Percentiles rank a stretch among this genome's conserved stretches.
These are phyloP conservation scores for Euglossa dilemma DNA, from an alignment of 1,140 invertebrate species.

Conservation along the genomic window DNA sequence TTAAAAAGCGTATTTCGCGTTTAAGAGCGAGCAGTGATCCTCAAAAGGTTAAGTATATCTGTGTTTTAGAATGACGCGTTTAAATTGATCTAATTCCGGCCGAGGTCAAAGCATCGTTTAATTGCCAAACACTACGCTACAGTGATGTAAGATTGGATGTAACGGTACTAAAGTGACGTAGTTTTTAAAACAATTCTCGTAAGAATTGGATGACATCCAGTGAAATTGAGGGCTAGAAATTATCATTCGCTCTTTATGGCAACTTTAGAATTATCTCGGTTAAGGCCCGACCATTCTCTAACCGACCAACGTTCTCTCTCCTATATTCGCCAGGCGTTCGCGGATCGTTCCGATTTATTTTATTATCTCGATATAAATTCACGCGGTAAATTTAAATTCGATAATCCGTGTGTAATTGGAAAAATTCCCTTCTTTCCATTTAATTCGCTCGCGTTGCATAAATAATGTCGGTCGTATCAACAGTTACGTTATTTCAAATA, in stretches of 20 bases:
- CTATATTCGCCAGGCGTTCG: background rate
- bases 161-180: constrained; percentile 23
- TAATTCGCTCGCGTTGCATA: background rate
- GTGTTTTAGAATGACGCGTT: constrained; percentile 39
- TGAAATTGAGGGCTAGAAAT: background rate
- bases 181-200: constrained; percentile 4
- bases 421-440: background rate
- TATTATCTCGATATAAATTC: background rate
- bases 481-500: constrained; percentile 42
- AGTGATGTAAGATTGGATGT: constrained; percentile 44
- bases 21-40: background rate
- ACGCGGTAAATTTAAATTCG: background rate
- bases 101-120: constrained; percentile 59
- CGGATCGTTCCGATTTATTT: background rate
- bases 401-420: background rate
- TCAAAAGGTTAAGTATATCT: constrained; percentile 18
- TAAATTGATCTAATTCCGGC: constrained; percentile 55
- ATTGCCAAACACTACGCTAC: constrained; percentile 48
- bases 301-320: too few species aligned
- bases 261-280: background rate
- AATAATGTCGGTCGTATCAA: constrained; percentile 25
- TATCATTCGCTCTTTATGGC: background rate
- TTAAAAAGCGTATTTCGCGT: background rate
- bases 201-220: background rate
- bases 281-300: background rate